phyloP scores from a whole-genome alignment of 1,140 invertebrate genomes.

The Drosophila rufa region DNA sequence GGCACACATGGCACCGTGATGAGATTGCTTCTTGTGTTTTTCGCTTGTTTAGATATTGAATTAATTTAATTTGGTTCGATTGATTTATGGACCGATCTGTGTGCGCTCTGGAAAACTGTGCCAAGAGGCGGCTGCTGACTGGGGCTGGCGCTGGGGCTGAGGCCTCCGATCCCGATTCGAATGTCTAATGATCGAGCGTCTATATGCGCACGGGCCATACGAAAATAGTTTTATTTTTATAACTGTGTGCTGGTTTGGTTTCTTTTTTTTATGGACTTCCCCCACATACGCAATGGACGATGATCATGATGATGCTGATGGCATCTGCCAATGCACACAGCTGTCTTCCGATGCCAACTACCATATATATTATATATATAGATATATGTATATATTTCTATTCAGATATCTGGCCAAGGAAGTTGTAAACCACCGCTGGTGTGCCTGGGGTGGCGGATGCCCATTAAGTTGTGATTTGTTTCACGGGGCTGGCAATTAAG shows the following conservation, averaged over 20 bases:
- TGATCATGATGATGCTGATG: slow-evolving; percentile 50
- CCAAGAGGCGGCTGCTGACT: slow-evolving; percentile 54
- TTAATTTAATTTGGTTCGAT: slow-evolving; percentile 79
- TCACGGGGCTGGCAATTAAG: slow-evolving; percentile 29
- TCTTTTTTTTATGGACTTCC: slow-evolving; percentile 80
- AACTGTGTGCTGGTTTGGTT: slow-evolving; percentile 80
- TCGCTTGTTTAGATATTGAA: slow-evolving; percentile 57
- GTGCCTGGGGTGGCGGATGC: not conserved
- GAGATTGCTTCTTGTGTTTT: slow-evolving; percentile 36
- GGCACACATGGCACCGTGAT: slow-evolving; percentile 54
- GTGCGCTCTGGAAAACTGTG: slow-evolving; percentile 74
- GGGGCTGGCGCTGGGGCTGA: slow-evolving; percentile 10
- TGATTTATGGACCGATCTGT: slow-evolving; percentile 70
- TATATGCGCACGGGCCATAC: slow-evolving; percentile 66
- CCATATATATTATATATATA: slow-evolving; percentile 22
- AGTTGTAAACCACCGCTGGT: slow-evolving; percentile 66
- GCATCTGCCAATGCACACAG: slow-evolving; percentile 76
- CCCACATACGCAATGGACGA: slow-evolving; percentile 65
- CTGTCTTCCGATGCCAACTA: slow-evolving; percentile 74
- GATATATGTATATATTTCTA: slow-evolving; percentile 23
- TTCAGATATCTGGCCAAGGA: slow-evolving; percentile 56
- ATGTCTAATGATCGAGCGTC: slow-evolving; percentile 48
- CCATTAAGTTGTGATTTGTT: slow-evolving; percentile 78
- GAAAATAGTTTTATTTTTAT: slow-evolving; percentile 84
- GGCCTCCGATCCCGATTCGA: slow-evolving; percentile 26